These are phyloP conservation scores for Lampris incognitus DNA, from an alignment of 2,113 vertebrate species.

Conservation along the genomic window DNA sequence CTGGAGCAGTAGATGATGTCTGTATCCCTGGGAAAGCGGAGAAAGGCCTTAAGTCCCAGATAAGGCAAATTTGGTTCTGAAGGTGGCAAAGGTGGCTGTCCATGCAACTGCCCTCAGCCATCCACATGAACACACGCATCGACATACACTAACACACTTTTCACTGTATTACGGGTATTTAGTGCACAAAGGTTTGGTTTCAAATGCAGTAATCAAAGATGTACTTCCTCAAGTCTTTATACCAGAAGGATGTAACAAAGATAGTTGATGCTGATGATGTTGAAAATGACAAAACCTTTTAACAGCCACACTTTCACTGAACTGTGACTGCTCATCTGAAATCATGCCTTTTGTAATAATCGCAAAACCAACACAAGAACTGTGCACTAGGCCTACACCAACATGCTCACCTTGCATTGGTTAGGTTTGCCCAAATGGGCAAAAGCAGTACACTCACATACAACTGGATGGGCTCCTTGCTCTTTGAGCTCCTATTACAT, in stretches of 20 bases:
- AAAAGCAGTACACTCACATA: not conserved
- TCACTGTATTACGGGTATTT: no score
- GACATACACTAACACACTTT: no score
- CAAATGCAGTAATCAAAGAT: no score
- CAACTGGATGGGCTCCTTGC: not conserved
- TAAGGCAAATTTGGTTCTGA: not conserved
- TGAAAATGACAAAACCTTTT: no score
- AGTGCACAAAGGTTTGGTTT: no score
- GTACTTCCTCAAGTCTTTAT: no score
- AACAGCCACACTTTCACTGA: no score
- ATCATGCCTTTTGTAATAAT: not conserved
- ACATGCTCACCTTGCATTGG: conserved; percentile 25
- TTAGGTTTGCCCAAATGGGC: not conserved
- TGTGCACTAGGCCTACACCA: conserved; percentile 1
- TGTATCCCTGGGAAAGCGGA: conserved; percentile 35
- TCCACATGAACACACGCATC: no score
- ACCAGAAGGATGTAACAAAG: no score
- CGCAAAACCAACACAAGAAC: conserved; percentile 32
- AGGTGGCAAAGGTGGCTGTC: not conserved
- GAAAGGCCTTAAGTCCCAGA: conserved; percentile 31
- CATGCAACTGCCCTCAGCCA: not conserved
- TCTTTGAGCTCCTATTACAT: not conserved
- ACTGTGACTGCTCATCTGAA: not conserved
- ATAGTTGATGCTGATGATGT: no score
- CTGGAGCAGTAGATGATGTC: conserved; percentile 43